phyloP scores from a whole-genome alignment of 2,888 invertebrate species.

The Mechanitis mazaeus region DNA sequence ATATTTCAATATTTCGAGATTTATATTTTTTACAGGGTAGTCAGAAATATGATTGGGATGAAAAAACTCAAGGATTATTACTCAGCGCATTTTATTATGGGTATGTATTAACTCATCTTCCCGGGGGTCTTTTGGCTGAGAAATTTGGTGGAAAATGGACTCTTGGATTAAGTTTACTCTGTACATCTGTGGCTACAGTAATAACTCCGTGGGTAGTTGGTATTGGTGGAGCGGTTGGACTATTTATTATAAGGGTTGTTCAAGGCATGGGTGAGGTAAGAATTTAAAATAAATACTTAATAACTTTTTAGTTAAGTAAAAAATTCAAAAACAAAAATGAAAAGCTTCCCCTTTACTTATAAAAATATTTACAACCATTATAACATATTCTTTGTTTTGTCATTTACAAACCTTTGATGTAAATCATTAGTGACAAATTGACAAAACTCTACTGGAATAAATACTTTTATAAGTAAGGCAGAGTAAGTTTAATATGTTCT shows the following conservation, averaged over 20 bases:
- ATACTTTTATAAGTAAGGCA: too few species aligned
- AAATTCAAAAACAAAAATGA: too few species aligned
- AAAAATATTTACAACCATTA: too few species aligned
- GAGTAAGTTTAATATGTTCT: too few species aligned
- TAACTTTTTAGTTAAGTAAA: too few species aligned
- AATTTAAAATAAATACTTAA: not conserved
- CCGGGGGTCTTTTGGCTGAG: constrained; percentile 88
- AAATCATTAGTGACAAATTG: too few species aligned
- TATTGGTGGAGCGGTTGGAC: constrained; percentile 67
- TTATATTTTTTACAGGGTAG: constrained; percentile 39
- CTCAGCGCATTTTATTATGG: constrained; percentile 90
- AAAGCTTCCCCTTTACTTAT: too few species aligned
- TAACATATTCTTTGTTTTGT: too few species aligned
- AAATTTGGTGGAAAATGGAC: constrained; percentile 91
- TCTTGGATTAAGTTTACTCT: constrained; percentile 84
- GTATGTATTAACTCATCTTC: constrained; percentile 87
- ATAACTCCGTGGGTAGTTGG: constrained; percentile 84
- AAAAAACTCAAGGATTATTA: constrained; percentile 83
- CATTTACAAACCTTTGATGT: too few species aligned
- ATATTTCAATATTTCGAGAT: too few species aligned
- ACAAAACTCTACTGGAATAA: too few species aligned
- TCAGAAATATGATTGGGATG: constrained; percentile 80
- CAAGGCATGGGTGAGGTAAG: constrained; percentile 80
- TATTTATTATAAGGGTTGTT: constrained; percentile 75
- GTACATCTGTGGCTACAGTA: constrained; percentile 86